Base-by-base conservation (phyloP, 2,888 invertebrate species). In the Pterobdella sp. region DNA sequence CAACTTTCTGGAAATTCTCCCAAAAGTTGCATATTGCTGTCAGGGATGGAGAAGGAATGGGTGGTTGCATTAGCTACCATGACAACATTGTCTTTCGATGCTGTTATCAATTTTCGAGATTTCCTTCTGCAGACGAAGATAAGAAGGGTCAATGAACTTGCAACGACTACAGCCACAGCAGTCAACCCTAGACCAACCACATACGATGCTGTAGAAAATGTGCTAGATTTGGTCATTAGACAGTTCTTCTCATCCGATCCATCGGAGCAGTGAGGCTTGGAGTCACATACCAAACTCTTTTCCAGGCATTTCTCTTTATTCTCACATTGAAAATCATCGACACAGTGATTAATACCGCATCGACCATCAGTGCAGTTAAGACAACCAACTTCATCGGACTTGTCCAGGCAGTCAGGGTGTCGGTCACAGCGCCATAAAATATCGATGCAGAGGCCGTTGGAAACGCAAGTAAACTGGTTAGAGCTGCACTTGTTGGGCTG, bases 391-490 rank as follows among this genome's bases (percentile, higher is more conserved):
- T 84, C 83, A 72, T 84, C 83, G 0, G 82, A 81, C n/a, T 78
- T 76, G 75, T 84, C 84, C 7, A 78, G 76, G 76, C 84, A 84
- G 74, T 84, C 83, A 1, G 79, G 70, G 78, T 92, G 91, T 0
- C 94, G 91, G 83, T 96, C 96, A 82, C 96, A 97, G 0, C 92
- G 90, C 95, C 95, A 96, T 89, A 93, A 91, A 72, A 91, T 87
- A 0, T 93, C 93, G 76, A 96, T 94, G 81, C 96, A 97, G 0
- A 88, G 87, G 18, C 88, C 86, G 79, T 92, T 90, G 82, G 94
- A 94, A 66, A 89, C 89, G 82, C 96, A 97, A 79, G 91, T 90
- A 85, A 96, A 96, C 83, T 94, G 93, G 81, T 80, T 79, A 0
- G 80, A 77, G 1, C 78, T 76, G 77, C 83, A 84, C 1, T 81